Base-by-base conservation (phyloP, 1,140 invertebrate species). In the Gonioctena quinquepunctata region DNA sequence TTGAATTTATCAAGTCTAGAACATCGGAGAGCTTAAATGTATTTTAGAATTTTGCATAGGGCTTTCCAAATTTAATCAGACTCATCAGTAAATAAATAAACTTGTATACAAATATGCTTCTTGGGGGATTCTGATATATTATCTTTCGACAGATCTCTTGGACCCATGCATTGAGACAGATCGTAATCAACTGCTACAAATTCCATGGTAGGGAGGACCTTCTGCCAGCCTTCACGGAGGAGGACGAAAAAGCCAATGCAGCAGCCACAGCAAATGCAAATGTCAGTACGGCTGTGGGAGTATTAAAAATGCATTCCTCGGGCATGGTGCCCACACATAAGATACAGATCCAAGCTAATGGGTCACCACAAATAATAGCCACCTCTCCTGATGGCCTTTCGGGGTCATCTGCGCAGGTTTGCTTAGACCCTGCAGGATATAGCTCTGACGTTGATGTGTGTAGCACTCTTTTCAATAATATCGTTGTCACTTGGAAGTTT, bases 121-220 rank as follows among this genome's bases (percentile, higher is more conserved):
- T n/a, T n/a, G n/a, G n/a, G n/a, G n/a, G n/a, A n/a, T n/a, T n/a
- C n/a, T n/a, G n/a, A n/a, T n/a, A n/a, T n/a, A n/a, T 25, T 54
- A 21, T 72, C 72, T 62, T 63, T 69, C 72, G 85, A 16, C 84
- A 98, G 95, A 96, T 98, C 76, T 98, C 96, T 26, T 99, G 97
- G 96, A 99, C 97, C 11, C 95, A 98, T 83, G 96, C 96, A n/a
- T 86, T 99, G 64, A 87, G 97, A 21, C 95, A 98, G 85, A 98
- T 98, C 76, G 96, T 99, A 49, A 96, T 97, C 80, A 98, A 98
- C 85, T 99, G 97, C 85, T 99, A 99, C 86, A 97, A 97, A 86
- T 97, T 96, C 85, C 97, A 99, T 85, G 96, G 95, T 1, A 88
- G 97, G 76, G 96, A 98, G 85, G 97, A 99, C 84, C 87, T 99